A percentile compares a stretch with the other conserved stretches of the same genome.
phyloP scores from a whole-genome alignment of 2,888 invertebrate genomes.

The Drosophila cognata region DNA sequence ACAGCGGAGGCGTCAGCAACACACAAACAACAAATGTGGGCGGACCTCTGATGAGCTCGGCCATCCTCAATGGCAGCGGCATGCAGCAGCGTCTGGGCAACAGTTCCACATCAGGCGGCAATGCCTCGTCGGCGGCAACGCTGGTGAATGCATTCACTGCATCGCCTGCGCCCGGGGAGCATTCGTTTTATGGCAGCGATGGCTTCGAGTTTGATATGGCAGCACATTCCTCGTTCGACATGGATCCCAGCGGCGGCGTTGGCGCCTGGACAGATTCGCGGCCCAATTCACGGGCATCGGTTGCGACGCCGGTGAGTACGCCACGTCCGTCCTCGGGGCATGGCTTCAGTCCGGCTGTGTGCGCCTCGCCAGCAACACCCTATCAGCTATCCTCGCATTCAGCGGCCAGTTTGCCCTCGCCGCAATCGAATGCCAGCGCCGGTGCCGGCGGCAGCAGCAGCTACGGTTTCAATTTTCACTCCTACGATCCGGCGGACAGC shows the following conservation, averaged over 20 bases:
- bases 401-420: conserved; percentile 85
- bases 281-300: conserved; percentile 88
- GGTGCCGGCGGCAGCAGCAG: conserved; percentile 67
- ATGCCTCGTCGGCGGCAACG: conserved; percentile 67
- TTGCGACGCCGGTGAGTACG: conserved; percentile 87
- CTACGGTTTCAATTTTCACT: conserved; percentile 77
- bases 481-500: conserved; percentile 75
- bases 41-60: conserved; percentile 90
- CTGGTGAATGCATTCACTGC: conserved; percentile 84
- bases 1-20: conserved; percentile 51
- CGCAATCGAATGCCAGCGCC: conserved; percentile 84
- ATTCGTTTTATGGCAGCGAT: conserved; percentile 86
- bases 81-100: conserved; percentile 63
- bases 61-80: conserved; percentile 88
- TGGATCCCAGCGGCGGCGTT: conserved; percentile 82
- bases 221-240: conserved; percentile 88
- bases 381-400: conserved; percentile 85
- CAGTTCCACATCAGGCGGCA: conserved; percentile 49
- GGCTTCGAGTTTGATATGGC: conserved; percentile 89
- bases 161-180: conserved; percentile 86
- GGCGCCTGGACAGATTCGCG: conserved; percentile 85
- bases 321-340: conserved; percentile 88
- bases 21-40: conserved; percentile 86
- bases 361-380: conserved; percentile 86
- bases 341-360: conserved; percentile 86